phyloP scores from a whole-genome alignment of 2,888 invertebrate genomes.

The Thecocarcelia acutangulata region DNA sequence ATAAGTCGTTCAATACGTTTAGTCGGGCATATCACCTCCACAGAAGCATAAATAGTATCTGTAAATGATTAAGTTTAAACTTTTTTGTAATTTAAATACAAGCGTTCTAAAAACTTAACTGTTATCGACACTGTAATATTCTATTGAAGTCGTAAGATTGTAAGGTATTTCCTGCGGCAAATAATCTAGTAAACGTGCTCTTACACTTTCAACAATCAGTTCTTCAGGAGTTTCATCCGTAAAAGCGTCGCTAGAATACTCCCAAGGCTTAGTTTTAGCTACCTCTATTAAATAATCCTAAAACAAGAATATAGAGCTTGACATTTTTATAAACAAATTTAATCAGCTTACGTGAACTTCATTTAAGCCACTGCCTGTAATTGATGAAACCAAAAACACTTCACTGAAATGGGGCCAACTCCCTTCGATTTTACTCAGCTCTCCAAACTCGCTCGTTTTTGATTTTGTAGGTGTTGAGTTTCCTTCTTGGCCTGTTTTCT shows the following conservation, averaged over 20 bases:
- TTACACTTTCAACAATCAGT: slow-evolving; percentile 88
- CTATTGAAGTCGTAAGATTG: slow-evolving; percentile 84
- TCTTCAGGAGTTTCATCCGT: slow-evolving; percentile 88
- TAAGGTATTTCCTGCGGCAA: slow-evolving; percentile 95
- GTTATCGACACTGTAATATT: slow-evolving; percentile 85
- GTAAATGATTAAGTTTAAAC: slow-evolving; percentile 46
- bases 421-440: slow-evolving; percentile 69
- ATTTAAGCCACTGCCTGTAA: slow-evolving; percentile 88
- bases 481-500: slow-evolving; percentile 27
- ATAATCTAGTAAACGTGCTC: slow-evolving; percentile 91
- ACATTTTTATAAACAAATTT: background rate
- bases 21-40: slow-evolving; percentile 85
- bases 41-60: slow-evolving; percentile 83
- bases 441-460: slow-evolving; percentile 27
- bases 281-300: slow-evolving; percentile 73
- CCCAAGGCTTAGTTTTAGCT: slow-evolving; percentile 86
- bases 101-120: slow-evolving; percentile 76
- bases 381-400: slow-evolving; percentile 95
- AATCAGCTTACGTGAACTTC: slow-evolving; percentile 84
- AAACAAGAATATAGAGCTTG: background rate
- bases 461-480: background rate
- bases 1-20: slow-evolving; percentile 85
- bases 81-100: background rate
- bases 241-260: slow-evolving; percentile 85
- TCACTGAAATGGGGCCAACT: slow-evolving; percentile 91